Base-by-base conservation (phyloP, 2,888 invertebrate species). In the Craniophora ligustri region DNA sequence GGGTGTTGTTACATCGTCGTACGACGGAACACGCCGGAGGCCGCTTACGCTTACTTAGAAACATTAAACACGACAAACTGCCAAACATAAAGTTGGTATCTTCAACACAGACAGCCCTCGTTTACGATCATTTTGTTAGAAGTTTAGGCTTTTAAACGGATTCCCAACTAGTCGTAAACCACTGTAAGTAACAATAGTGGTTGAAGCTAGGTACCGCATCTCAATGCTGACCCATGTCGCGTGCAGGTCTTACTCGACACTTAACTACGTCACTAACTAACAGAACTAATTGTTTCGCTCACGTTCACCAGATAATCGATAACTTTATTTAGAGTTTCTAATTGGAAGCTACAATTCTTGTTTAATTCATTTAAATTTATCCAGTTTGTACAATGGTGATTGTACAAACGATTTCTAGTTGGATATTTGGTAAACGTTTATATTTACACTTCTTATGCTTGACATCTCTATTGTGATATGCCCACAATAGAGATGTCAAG, bases 231-330 rank as follows among this genome's bases (percentile, higher is more conserved):
- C 14, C 30, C 59, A 38, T 35, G 66, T 65, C 66, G 41, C 28
- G 26, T 51, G 45, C 67, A 70, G 61, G 40, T 54, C 65, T 69
- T 55, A 63, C 60, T 66, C 50, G 34, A 23, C 46, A 64, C 58
- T 67, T 59, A 65, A 55, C 48, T 49, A 50, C 51, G 21, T 21
- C 41, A 44, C 41, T 64, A 51, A 39, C 46, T 19, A 26, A 41
- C 30, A 58, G 21, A 55, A 70, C 51, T 66, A 70, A 67, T 67
- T 56, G 60, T 55, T 55, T 40, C 14, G 19, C 30, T 36, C 32
- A 14, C 11, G 21, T 34, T 40, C 41, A 40, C 31, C 35, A 26
- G 41, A 28, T 18, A 23, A 44, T 42, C 16, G 18, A 28, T 48
- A 34, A 19, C 39, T 51, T 41, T 23, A n/a, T 38, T 50, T 36